Evolutionary conservation across 2,797 vertebrate species (phyloP).

Genomic region (Crocodylus rhombifer): DNA sequence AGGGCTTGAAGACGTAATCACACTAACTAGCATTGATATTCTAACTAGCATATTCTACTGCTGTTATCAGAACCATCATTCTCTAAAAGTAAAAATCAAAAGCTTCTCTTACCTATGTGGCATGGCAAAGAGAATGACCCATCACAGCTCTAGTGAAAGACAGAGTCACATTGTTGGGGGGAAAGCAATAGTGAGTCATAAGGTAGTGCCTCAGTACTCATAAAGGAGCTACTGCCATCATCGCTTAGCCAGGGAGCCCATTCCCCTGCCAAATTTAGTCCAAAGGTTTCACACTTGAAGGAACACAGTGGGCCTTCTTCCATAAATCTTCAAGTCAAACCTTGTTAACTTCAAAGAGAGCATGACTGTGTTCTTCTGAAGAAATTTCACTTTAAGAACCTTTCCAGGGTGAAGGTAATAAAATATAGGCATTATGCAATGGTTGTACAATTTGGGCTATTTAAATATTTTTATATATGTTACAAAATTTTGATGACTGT

Average conservation of each 20-base stretch:
- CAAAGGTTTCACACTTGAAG: not conserved
- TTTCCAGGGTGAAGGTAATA: not conserved
- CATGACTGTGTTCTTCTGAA: not conserved
- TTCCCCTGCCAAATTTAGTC: not conserved
- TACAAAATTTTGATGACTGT: not conserved
- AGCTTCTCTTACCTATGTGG: not conserved
- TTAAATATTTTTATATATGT: not conserved
- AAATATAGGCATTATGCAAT: not conserved
- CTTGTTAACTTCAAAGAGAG: not conserved
- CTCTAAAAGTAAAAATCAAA: not conserved
- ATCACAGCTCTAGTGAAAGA: not conserved
- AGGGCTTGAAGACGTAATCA: not conserved
- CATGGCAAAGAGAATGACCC: not conserved
- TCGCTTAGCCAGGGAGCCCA: not conserved
- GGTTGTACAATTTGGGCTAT: not conserved
- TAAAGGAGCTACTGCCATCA: not conserved
- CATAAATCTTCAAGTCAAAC: not conserved
- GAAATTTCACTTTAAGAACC: not conserved
- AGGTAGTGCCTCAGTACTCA: not conserved
- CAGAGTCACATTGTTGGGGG: fast-evolving
- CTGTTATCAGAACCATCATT: not conserved
- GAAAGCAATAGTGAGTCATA: not conserved
- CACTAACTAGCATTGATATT: not conserved
- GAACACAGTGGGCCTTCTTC: not conserved
- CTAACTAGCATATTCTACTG: not conserved